Conservation (phyloP, 1,140 invertebrate species). For the Pogonomyrmex barbatus region DNA sequence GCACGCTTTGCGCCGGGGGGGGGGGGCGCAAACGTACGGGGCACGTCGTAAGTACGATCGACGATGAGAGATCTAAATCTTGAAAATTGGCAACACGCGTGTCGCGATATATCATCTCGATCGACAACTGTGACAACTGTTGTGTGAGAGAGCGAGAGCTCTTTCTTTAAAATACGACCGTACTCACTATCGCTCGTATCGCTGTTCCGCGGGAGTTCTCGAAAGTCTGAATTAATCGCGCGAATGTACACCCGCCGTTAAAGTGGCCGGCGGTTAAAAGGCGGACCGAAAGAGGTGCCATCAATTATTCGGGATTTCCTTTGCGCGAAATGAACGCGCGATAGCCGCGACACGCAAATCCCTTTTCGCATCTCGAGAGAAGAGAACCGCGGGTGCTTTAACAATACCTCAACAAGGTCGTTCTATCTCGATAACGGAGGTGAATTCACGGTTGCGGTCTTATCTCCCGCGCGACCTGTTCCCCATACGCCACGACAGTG, state of each 20-base stretch:
- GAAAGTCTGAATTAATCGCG: slow-evolving; percentile 16
- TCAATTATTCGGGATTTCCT: slow-evolving; percentile 26
- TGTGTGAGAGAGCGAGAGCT: neutral
- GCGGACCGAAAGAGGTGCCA: neutral
- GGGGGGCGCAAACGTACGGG: too few species aligned
- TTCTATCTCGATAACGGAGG: slow-evolving; percentile 46
- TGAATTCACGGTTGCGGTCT: slow-evolving; percentile 52
- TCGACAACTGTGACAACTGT: too few species aligned
- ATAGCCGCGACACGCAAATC: slow-evolving; percentile 7
- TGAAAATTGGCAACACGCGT: neutral
- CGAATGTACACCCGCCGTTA: slow-evolving; percentile 3
- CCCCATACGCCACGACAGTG: neutral
- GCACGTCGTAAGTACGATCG: neutral
- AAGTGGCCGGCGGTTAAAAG: slow-evolving; percentile 2
- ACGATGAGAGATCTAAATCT: neutral
- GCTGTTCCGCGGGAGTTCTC: neutral
- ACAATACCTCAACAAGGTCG: slow-evolving; percentile 46
- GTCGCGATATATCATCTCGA: neutral
- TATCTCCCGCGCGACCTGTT: slow-evolving; percentile 52
- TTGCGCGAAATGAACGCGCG: neutral
- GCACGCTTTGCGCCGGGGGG: neutral
- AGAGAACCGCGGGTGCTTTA: slow-evolving; percentile 23
- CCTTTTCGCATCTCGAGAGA: slow-evolving; percentile 16
- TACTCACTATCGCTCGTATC: neutral
- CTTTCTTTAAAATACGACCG: neutral